Base-by-base conservation (phyloP, 2,797 vertebrate genomes). In the Eupleurogrammus muticus region DNA sequence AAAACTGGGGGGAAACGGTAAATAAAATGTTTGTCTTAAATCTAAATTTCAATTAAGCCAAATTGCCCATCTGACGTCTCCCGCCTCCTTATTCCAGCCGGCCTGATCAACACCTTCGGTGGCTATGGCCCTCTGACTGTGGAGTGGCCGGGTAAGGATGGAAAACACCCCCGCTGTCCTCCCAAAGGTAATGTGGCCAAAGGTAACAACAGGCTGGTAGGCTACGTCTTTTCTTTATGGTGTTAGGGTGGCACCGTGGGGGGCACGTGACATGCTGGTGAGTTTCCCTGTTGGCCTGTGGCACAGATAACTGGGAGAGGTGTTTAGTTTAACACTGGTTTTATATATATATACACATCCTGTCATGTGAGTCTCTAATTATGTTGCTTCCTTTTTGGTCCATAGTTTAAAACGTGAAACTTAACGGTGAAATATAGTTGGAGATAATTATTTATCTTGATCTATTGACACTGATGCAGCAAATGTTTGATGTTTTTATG, bases 141-240 rank as follows among this genome's bases (percentile, higher is more conserved):
- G 88, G 97, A 99, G 91, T 99, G 98, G 98, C 98, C 98, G 79
- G 98, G 98, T 98, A 99, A 99, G 97, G 98, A 99, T 95, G 98
- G 97, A 87, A 99, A 99, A 91, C 98, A 99, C 90, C 98, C 98
- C 65, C 97, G 98, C 93, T 99, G 97, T 93, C 98, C 98, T 95
- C 98, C 98, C 89, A 99, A 99, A 99, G 98, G 98, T 99, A 99
- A 99, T 97, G 96, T 96, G 93, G 97, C 97, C 59, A 99, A 99
- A 99, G 97, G 97, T 99, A 99, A 97, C 93, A 75, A 89, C 86
- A 84, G 94, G 92, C 91, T 94, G 97, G 98, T 99, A 97, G 92
- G 93, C 85, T 49, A 52, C 59, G 17, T 6, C 90, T 83, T 82
- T 88, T 92, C 40, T 73, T 66, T 38, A 19, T 93, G 85, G 77